Evolutionary conservation across 2,888 invertebrate species (phyloP).

Genomic region (Campoplex nolae): DNA sequence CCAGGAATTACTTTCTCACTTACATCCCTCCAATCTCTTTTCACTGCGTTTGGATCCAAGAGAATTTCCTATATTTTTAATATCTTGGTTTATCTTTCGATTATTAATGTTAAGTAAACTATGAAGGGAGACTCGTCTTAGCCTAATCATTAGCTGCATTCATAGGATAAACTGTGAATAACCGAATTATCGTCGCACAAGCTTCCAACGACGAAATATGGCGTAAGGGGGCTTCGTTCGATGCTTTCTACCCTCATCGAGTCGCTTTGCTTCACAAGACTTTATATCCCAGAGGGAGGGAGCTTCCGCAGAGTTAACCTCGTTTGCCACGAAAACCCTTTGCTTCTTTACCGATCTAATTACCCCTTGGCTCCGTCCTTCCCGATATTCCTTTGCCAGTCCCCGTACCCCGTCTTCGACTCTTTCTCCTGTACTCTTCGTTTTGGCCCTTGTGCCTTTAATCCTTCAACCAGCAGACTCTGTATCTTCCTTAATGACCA

Average conservation of each 20-base stretch:
- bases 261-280: slow-evolving; percentile 29
- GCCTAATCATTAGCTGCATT: slow-evolving; percentile 63
- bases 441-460: background rate
- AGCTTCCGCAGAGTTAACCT: slow-evolving; percentile 81
- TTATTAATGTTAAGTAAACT: slow-evolving; percentile 9
- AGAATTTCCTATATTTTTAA: slow-evolving; percentile 15
- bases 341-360: slow-evolving; percentile 84
- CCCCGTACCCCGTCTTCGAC: background rate
- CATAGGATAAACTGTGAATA: slow-evolving; percentile 60
- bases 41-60: background rate
- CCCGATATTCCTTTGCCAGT: slow-evolving; percentile 37
- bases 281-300: slow-evolving; percentile 68
- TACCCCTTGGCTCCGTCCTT: slow-evolving; percentile 71
- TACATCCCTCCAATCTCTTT: slow-evolving; percentile 5
- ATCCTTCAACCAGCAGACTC: background rate
- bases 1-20: slow-evolving; percentile 7
- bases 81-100: slow-evolving; percentile 7
- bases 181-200: slow-evolving; percentile 55
- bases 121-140: slow-evolving; percentile 27
- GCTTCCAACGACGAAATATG: slow-evolving; percentile 33
- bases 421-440: background rate
- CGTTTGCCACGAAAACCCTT: slow-evolving; percentile 81
- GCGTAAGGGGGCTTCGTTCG: slow-evolving; percentile 18
- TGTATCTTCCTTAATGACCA: background rate
- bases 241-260: slow-evolving; percentile 54